These are phyloP conservation scores for Sigmodon hispidus DNA, from an alignment of 2,113 vertebrate genomes.

Conservation along the genomic window DNA sequence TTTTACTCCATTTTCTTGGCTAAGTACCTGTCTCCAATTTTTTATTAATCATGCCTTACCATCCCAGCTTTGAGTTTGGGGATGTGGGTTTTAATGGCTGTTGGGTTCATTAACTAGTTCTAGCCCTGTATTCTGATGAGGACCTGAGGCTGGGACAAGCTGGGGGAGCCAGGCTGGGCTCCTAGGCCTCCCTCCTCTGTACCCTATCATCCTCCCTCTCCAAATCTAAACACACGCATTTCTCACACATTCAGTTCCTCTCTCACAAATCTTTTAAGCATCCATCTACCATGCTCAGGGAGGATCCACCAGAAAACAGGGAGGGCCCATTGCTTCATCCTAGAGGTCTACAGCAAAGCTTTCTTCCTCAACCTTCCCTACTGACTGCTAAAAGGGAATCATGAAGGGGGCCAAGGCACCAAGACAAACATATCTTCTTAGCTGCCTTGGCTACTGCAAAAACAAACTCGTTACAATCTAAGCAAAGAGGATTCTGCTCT, in stretches of 20 bases:
- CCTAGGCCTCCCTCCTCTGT: background rate
- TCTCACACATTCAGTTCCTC: background rate
- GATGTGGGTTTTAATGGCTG: background rate
- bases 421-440: background rate
- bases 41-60: background rate
- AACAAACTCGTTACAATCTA: background rate
- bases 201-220: background rate
- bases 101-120: background rate
- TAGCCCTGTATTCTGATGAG: background rate
- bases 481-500: background rate
- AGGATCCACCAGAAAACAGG: background rate
- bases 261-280: background rate
- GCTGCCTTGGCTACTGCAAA: background rate
- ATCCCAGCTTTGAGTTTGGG: background rate
- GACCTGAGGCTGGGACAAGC: background rate
- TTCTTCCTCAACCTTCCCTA: background rate
- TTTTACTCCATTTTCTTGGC: background rate
- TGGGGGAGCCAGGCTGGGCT: background rate
- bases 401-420: background rate
- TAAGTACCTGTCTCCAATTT: background rate
- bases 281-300: background rate
- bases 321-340: background rate
- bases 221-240: background rate
- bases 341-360: background rate
- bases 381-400: background rate